A percentile compares a stretch with the other conserved stretches of the same genome.
Conservation (phyloP, 2,888 invertebrate genomes). For the Punctoribates punctum region DNA sequence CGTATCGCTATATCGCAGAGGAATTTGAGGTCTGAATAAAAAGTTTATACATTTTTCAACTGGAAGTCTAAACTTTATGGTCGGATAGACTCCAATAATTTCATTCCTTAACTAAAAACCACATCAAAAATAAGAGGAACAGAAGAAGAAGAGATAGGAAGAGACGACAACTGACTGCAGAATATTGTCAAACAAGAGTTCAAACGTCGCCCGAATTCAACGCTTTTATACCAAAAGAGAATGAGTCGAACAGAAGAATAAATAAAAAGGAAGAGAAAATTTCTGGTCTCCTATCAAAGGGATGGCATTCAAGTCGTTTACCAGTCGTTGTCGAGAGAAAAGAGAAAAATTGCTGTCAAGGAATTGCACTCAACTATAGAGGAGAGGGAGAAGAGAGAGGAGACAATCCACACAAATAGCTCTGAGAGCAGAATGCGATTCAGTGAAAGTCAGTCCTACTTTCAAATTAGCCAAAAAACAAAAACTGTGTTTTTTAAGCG, state of each 20-base stretch:
- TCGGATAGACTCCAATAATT: slow-evolving; percentile 7
- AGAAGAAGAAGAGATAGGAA: neutral
- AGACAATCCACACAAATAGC: neutral
- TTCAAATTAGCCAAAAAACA: slow-evolving; percentile 14
- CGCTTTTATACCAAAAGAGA: neutral
- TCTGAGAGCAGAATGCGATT: neutral
- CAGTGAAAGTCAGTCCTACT: neutral
- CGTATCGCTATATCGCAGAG: too few species aligned
- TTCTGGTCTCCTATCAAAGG: neutral
- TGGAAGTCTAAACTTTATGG: slow-evolving; percentile 12
- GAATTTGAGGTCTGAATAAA: too few species aligned
- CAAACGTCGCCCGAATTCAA: slow-evolving; percentile 13
- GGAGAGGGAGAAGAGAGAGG: neutral
- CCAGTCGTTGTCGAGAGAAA: neutral
- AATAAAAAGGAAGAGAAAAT: neutral
- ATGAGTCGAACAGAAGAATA: neutral
- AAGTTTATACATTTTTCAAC: neutral
- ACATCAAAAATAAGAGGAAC: neutral
- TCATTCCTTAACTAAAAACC: slow-evolving; percentile 1
- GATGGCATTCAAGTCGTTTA: slow-evolving; percentile 7
- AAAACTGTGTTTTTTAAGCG: neutral
- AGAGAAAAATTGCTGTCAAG: neutral
- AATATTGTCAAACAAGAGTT: slow-evolving; percentile 19
- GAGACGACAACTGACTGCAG: neutral
- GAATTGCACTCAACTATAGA: neutral